phyloP scores from a whole-genome alignment of 2,888 invertebrate genomes.

The Drosophila acutilabella region DNA sequence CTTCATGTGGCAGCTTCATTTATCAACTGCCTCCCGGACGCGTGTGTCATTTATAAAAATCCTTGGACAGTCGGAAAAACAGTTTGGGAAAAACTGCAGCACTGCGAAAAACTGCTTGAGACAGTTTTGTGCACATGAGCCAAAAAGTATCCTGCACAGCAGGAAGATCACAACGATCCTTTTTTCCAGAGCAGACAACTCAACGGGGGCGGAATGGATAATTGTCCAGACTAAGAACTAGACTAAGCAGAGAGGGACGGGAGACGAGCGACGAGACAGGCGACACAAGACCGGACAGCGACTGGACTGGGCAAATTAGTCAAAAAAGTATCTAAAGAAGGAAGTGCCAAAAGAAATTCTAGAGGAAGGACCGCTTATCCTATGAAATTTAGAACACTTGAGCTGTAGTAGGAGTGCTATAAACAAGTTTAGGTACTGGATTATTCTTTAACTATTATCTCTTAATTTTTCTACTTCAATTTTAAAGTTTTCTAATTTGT shows the following conservation, averaged over 20 bases:
- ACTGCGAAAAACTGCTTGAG: constrained; percentile 65
- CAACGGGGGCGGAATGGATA: constrained; percentile 66
- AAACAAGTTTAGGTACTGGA: neutral
- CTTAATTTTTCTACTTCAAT: too few species aligned
- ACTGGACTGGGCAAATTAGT: constrained; percentile 15
- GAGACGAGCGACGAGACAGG: constrained; percentile 3
- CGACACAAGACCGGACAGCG: neutral
- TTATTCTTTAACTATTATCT: too few species aligned
- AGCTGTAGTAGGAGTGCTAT: neutral
- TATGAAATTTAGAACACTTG: neutral
- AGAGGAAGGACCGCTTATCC: constrained; percentile 2
- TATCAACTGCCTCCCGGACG: constrained; percentile 59
- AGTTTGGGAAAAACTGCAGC: constrained; percentile 15
- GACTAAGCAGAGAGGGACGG: neutral
- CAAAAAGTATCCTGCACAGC: constrained; percentile 48
- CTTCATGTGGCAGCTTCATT: constrained; percentile 67
- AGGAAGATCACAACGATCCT: constrained; percentile 65
- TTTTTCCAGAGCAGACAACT: constrained; percentile 41
- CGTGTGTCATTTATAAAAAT: constrained; percentile 70
- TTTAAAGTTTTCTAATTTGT: too few species aligned
- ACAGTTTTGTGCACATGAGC: constrained; percentile 50
- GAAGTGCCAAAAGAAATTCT: too few species aligned
- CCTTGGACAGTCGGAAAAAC: constrained; percentile 27
- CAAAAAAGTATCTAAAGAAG: neutral
- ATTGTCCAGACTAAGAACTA: constrained; percentile 46